A percentile compares a stretch with the other conserved stretches of the same genome.
Conservation (phyloP, 2,888 invertebrate genomes). For the Lycaena phlaeas region DNA sequence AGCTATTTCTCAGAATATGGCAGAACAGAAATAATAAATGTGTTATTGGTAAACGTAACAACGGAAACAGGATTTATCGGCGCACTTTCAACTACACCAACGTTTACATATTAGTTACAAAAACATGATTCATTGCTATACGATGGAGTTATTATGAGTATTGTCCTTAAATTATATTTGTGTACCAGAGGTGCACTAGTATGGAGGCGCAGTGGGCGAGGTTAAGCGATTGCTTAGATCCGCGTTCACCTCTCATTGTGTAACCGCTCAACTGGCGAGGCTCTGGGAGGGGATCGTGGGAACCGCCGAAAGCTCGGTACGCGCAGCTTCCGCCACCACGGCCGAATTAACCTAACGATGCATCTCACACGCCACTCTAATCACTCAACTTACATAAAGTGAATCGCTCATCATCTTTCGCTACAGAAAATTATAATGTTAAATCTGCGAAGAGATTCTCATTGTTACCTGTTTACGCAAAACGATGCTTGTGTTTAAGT, state of each 20-base stretch:
- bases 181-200: slow-evolving; percentile 26
- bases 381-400: slow-evolving; percentile 42
- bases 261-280: slow-evolving; percentile 48
- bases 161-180: slow-evolving; percentile 12
- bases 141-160: neutral
- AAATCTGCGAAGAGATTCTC: slow-evolving; percentile 16
- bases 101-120: slow-evolving; percentile 4
- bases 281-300: slow-evolving; percentile 44
- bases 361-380: slow-evolving; percentile 46
- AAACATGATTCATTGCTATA: slow-evolving; percentile 3
- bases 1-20: neutral
- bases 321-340: slow-evolving; percentile 63
- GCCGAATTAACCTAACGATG: slow-evolving; percentile 59
- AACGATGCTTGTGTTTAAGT: neutral
- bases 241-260: slow-evolving; percentile 73
- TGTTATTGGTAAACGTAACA: neutral
- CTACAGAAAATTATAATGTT: slow-evolving; percentile 52
- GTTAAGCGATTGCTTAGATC: slow-evolving; percentile 73
- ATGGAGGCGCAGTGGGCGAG: slow-evolving; percentile 63
- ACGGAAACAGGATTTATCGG: neutral
- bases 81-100: neutral
- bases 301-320: slow-evolving; percentile 68
- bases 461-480: neutral
- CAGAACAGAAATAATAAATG: no score
- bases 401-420: slow-evolving; percentile 53